These are phyloP conservation scores for Leptinotarsa haldemani DNA, from an alignment of 2,888 invertebrate genomes.

Conservation along the genomic window DNA sequence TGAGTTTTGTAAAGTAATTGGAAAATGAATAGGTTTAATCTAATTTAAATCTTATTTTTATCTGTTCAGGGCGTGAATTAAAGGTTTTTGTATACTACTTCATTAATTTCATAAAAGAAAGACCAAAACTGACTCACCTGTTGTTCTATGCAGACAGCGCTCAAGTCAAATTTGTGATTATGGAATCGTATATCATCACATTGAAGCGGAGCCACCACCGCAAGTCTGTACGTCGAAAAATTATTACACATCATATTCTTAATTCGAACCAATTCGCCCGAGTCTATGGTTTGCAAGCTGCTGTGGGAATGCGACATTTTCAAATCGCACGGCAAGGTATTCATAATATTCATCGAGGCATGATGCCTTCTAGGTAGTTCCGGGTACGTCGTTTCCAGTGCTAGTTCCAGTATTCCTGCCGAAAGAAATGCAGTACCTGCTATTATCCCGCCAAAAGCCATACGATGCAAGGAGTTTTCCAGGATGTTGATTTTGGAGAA, in stretches of 20 bases:
- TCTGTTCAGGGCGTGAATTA: too few relatives aligned
- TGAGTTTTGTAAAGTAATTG: too few relatives aligned
- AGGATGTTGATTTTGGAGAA: slow-evolving; percentile 65
- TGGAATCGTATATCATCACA: slow-evolving; percentile 60
- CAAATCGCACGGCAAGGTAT: slow-evolving; percentile 73
- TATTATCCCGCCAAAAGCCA: slow-evolving; percentile 79
- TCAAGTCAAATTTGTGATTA: slow-evolving; percentile 53
- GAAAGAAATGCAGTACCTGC: slow-evolving; percentile 59
- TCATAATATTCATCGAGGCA: slow-evolving; percentile 72
- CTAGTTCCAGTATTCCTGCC: slow-evolving; percentile 68
- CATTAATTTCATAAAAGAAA: too few relatives aligned
- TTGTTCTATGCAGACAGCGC: slow-evolving; percentile 56
- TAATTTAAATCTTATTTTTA: too few relatives aligned
- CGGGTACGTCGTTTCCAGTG: slow-evolving; percentile 65
- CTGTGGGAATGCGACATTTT: slow-evolving; percentile 60
- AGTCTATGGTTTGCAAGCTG: slow-evolving; percentile 52
- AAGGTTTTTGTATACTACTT: too few relatives aligned
- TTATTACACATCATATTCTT: slow-evolving; percentile 60
- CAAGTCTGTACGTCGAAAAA: slow-evolving; percentile 57
- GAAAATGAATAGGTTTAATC: too few relatives aligned
- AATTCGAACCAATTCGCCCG: slow-evolving; percentile 58
- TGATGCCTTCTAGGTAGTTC: slow-evolving; percentile 60
- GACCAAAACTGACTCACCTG: slow-evolving; percentile 49
- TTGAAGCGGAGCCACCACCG: slow-evolving; percentile 57
- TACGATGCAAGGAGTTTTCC: slow-evolving; percentile 76